These are phyloP conservation scores for Tilapia sparmanii DNA, from an alignment of 2,113 vertebrate genomes.

Conservation along the genomic window DNA sequence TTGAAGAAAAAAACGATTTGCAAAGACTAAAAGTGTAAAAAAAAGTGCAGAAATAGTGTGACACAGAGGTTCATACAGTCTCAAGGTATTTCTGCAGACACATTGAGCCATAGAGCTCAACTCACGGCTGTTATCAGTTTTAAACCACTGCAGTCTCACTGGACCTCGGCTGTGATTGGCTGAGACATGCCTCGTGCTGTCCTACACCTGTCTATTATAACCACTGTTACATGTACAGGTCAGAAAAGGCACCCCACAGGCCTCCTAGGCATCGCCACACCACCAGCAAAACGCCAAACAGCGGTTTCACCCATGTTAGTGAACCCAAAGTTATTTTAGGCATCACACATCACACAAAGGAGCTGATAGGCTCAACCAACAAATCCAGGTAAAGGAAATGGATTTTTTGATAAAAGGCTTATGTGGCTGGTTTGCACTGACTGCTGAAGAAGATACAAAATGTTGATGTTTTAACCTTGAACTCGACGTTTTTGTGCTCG, in stretches of 20 bases:
- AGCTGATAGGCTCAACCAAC: neutral
- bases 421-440: neutral
- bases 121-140: neutral
- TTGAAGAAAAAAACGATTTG: neutral
- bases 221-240: neutral
- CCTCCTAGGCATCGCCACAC: neutral
- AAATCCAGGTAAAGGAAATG: neutral
- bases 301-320: neutral
- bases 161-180: conserved; percentile 55
- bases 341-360: neutral
- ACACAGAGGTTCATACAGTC: neutral
- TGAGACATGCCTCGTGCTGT: conserved; percentile 6
- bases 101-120: neutral
- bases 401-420: neutral
- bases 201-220: neutral
- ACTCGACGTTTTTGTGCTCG: neutral
- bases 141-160: neutral
- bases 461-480: neutral
- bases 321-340: neutral
- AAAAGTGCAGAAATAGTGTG: neutral
- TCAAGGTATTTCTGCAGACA: neutral
- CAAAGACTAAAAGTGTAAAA: neutral
- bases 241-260: neutral
- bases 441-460: neutral
- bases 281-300: neutral